Evolutionary conservation across 2,888 invertebrate species (phyloP).

Genomic region (Lasioglossum zephyrum): DNA sequence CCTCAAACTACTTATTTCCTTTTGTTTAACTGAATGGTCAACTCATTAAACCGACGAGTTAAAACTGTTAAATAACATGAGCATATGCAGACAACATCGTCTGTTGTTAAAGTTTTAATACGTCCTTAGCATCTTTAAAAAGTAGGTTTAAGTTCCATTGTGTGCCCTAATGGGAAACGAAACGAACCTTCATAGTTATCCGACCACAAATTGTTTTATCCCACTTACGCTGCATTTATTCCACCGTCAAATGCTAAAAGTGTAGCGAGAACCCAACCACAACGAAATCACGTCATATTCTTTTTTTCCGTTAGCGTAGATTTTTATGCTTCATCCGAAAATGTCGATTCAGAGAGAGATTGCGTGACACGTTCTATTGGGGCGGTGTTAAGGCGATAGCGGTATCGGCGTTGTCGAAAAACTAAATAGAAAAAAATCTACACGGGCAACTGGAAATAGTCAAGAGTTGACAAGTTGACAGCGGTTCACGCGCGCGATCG

Average conservation of each 20-base stretch:
- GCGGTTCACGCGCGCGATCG: slow-evolving; percentile 29
- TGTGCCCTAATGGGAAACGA: background rate
- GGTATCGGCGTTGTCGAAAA: background rate
- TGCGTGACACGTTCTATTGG: background rate
- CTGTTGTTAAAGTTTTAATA: background rate
- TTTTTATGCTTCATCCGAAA: background rate
- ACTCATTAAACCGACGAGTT: background rate
- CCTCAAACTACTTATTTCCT: background rate
- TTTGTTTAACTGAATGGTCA: background rate
- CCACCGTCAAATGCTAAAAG: background rate
- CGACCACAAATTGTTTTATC: background rate
- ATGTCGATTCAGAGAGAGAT: background rate
- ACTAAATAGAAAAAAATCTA: slow-evolving; percentile 1
- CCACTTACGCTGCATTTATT: background rate
- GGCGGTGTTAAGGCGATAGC: background rate
- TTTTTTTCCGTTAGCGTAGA: background rate
- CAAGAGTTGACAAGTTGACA: slow-evolving; percentile 15
- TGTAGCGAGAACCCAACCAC: background rate
- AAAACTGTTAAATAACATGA: no score
- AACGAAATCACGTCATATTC: background rate
- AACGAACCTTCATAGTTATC: background rate
- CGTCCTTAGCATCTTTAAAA: background rate
- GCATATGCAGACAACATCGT: no score
- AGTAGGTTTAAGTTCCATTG: background rate
- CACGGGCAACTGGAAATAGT: slow-evolving; percentile 26